These are phyloP conservation scores for Amiota mariae DNA, from an alignment of 2,888 invertebrate genomes.

Conservation along the genomic window DNA sequence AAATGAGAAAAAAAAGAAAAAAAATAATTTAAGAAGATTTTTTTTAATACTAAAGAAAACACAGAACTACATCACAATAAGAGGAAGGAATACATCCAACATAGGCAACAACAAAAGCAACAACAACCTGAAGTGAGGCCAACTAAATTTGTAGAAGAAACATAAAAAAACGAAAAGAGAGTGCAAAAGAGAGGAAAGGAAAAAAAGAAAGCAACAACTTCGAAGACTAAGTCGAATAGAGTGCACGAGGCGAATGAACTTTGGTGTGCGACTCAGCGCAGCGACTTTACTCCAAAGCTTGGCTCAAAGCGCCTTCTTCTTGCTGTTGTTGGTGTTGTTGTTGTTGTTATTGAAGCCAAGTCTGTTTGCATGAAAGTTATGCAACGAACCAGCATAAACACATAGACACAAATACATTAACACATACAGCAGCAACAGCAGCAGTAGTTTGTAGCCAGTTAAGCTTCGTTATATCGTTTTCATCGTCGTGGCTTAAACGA, in stretches of 20 bases:
- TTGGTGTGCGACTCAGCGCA: conserved; percentile 47
- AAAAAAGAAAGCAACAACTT: conserved; percentile 22
- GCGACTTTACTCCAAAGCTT: background rate
- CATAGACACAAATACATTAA: conserved; percentile 32
- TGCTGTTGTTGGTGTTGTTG: conserved; percentile 37
- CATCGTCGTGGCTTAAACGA: background rate
- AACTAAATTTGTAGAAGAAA: conserved; percentile 25
- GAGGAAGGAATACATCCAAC: conserved; percentile 41
- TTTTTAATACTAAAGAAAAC: conserved; percentile 45
- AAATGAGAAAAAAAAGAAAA: conserved; percentile 30
- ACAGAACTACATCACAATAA: conserved; percentile 36
- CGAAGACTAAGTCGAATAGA: conserved; percentile 57
- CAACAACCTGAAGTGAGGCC: conserved; percentile 34
- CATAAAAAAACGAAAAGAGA: conserved; percentile 31
- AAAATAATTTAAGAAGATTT: conserved; percentile 47
- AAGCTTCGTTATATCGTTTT: background rate
- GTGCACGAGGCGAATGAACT: conserved; percentile 73
- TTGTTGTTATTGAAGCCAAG: conserved; percentile 49
- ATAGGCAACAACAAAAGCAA: conserved; percentile 49
- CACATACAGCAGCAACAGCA: conserved; percentile 21
- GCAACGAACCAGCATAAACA: conserved; percentile 59
- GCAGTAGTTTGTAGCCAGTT: background rate
- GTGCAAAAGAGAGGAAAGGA: conserved; percentile 34
- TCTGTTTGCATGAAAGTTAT: conserved; percentile 68
- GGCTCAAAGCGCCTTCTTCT: conserved; percentile 25